phyloP scores from a whole-genome alignment of 2,113 vertebrate species.

The Aythya baeri region DNA sequence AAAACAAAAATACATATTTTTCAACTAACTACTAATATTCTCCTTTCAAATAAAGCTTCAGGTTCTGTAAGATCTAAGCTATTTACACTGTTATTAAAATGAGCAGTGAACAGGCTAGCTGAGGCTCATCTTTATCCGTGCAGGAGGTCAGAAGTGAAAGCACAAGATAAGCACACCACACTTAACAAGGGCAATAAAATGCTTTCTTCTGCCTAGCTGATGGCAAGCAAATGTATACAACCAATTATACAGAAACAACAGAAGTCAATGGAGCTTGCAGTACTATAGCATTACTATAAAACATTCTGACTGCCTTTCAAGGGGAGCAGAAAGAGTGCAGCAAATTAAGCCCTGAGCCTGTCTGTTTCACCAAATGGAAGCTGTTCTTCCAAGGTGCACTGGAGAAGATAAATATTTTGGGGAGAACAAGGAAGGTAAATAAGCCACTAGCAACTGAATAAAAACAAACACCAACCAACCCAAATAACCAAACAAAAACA shows the following conservation, averaged over 20 bases:
- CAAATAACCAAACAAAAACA: too few species aligned
- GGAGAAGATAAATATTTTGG: background rate
- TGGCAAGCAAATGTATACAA: background rate
- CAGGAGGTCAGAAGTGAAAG: background rate
- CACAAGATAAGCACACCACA: background rate
- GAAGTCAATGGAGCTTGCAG: background rate
- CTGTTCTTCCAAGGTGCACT: background rate
- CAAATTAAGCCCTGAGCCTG: background rate
- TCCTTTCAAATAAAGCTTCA: background rate
- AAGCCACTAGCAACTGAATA: background rate
- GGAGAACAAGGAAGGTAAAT: background rate
- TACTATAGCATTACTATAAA: background rate
- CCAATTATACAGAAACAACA: background rate
- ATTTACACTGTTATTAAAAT: background rate
- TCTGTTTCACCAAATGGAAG: background rate
- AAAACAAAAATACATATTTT: background rate
- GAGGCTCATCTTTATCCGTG: background rate
- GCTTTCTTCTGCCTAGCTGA: background rate
- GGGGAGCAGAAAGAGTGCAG: background rate
- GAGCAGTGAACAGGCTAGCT: background rate
- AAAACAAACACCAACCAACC: background rate
- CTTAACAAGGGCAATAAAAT: background rate
- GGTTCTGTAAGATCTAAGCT: background rate
- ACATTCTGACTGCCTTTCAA: background rate
- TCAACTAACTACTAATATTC: background rate